phyloP scores from a whole-genome alignment of 2,888 invertebrate species.

The Philopedon plagiatum region DNA sequence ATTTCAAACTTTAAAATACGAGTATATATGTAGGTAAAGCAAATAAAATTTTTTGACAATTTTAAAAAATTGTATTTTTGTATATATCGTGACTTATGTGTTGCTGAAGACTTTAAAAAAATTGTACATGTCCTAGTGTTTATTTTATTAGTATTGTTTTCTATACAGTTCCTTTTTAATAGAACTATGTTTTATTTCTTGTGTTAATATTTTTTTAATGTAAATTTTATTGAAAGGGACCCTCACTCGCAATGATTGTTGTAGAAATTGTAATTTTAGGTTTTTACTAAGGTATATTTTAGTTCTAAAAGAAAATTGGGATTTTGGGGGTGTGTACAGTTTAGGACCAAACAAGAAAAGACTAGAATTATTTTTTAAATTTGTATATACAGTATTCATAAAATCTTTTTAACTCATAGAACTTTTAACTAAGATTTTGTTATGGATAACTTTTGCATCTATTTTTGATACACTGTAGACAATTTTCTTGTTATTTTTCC shows the following conservation, averaged over 20 bases:
- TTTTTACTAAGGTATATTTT: background rate
- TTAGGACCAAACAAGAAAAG: background rate
- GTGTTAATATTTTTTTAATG: slow-evolving; percentile 24
- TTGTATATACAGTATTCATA: background rate
- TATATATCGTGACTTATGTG: background rate
- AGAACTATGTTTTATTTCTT: background rate
- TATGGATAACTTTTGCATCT: too few species aligned
- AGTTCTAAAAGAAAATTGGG: background rate
- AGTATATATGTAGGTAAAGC: too few species aligned
- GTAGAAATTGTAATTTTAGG: slow-evolving; percentile 3
- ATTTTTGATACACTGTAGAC: too few species aligned
- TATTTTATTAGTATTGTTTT: slow-evolving; percentile 5
- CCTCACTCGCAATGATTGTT: slow-evolving; percentile 43
- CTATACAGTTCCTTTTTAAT: slow-evolving; percentile 36
- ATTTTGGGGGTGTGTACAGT: background rate
- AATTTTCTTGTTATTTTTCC: background rate
- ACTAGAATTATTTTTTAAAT: background rate
- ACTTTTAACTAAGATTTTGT: too few species aligned
- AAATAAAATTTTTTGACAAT: background rate
- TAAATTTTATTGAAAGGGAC: slow-evolving; percentile 43
- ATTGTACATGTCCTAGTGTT: background rate
- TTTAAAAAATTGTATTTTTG: background rate
- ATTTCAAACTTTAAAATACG: too few species aligned
- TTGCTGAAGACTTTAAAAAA: slow-evolving; percentile 41
- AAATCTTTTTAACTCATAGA: too few species aligned